Conservation (phyloP, 2,888 invertebrate genomes). For the Agrochola litura region DNA sequence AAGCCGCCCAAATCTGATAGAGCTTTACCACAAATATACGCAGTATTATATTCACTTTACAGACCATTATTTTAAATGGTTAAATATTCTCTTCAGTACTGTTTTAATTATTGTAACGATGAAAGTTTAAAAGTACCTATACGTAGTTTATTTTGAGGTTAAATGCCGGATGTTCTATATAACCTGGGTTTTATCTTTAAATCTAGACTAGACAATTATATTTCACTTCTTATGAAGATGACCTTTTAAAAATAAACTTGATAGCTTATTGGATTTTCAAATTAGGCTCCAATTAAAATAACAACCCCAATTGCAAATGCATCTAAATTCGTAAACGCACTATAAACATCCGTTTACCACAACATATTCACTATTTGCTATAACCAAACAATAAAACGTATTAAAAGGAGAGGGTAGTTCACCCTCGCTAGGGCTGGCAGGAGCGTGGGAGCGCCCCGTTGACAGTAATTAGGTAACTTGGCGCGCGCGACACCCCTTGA, state of each 20-base stretch:
- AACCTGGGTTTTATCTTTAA: not conserved
- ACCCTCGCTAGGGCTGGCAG: slow-evolving; percentile 50
- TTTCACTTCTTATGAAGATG: not conserved
- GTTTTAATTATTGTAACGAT: not conserved
- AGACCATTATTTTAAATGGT: not conserved
- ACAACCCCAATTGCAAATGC: slow-evolving; percentile 9
- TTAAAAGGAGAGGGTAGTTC: slow-evolving; percentile 70
- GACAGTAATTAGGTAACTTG: slow-evolving; percentile 83
- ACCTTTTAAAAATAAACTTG: not conserved
- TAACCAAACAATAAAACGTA: slow-evolving; percentile 74
- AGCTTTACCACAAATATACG: slow-evolving; percentile 22
- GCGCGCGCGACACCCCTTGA: slow-evolving; percentile 69
- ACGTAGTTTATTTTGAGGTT: not conserved
- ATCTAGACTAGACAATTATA: not conserved
- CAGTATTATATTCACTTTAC: slow-evolving; percentile 5
- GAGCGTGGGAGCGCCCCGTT: slow-evolving; percentile 83
- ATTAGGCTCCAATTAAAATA: not conserved
- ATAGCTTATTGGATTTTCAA: not conserved
- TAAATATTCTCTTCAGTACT: not conserved
- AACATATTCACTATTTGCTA: slow-evolving; percentile 77
- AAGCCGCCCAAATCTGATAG: slow-evolving; percentile 63
- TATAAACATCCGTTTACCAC: slow-evolving; percentile 69
- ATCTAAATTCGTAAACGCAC: slow-evolving; percentile 29
- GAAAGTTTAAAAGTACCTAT: not conserved
- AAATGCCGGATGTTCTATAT: not conserved